These are phyloP conservation scores for Gulo gulo DNA, from an alignment of 2,113 vertebrate genomes.

Conservation along the genomic window DNA sequence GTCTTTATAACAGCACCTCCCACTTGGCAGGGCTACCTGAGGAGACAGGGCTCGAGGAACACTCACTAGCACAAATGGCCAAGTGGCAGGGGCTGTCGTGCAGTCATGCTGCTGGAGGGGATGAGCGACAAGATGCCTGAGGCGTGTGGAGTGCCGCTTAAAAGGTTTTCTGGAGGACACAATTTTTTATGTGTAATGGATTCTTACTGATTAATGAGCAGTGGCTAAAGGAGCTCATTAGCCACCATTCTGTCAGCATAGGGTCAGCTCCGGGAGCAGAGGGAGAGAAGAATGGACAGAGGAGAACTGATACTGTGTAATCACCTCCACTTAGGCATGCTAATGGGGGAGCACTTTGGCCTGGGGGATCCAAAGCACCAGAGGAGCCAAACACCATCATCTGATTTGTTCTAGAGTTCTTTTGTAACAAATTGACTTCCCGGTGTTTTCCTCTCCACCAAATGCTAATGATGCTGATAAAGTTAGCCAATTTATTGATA, in stretches of 20 bases:
- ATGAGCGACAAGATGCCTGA: background rate
- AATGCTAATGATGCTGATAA: background rate
- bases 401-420: background rate
- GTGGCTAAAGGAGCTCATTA: background rate
- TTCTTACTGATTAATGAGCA: background rate
- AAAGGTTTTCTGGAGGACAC: slow-evolving; percentile 57
- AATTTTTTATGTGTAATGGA: background rate
- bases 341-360: background rate
- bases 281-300: background rate
- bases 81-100: background rate
- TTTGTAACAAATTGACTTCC: background rate
- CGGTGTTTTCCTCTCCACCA: background rate
- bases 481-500: background rate
- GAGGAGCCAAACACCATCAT: background rate
- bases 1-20: background rate
- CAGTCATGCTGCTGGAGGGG: background rate
- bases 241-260: background rate
- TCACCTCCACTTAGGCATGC: background rate
- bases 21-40: background rate
- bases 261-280: background rate
- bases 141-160: background rate
- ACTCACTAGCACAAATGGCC: background rate
- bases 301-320: background rate
- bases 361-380: background rate
- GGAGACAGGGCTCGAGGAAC: background rate